phyloP scores from a whole-genome alignment of 2,113 vertebrate species.

The Calonectris borealis region DNA sequence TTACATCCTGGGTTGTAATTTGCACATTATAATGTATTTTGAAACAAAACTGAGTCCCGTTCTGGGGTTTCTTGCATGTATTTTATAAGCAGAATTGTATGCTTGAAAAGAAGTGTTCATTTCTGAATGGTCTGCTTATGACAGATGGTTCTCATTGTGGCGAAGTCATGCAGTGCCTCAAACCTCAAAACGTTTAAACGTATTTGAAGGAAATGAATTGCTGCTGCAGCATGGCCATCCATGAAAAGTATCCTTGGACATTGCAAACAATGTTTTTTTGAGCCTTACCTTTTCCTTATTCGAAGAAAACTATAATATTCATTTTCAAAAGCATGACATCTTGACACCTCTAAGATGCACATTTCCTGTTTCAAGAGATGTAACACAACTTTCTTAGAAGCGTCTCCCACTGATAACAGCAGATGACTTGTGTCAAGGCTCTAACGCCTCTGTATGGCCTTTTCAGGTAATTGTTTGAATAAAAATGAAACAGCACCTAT shows the following conservation, averaged over 20 bases:
- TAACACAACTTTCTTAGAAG: not conserved
- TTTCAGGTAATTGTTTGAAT: not conserved
- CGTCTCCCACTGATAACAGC: not conserved
- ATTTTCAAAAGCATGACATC: not conserved
- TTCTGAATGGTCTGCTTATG: not conserved
- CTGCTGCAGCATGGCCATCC: not conserved
- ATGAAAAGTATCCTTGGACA: not conserved
- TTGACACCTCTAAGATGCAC: not conserved
- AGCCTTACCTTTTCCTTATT: not conserved
- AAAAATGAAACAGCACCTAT: not conserved
- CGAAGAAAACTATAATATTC: accelerated
- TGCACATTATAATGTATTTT: slow-evolving; percentile 38
- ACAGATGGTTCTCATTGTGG: slow-evolving; percentile 54
- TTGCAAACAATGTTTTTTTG: not conserved
- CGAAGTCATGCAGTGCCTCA: not conserved
- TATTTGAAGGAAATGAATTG: not conserved
- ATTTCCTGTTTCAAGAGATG: not conserved
- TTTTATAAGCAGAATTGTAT: slow-evolving; percentile 24
- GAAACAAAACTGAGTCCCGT: not conserved
- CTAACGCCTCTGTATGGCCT: not conserved
- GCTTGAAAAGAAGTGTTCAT: not conserved
- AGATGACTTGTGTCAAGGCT: too few relatives aligned
- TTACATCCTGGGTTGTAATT: slow-evolving; percentile 31
- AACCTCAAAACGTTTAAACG: slow-evolving; percentile 31
- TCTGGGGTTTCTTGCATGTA: slow-evolving; percentile 6